Evolutionary conservation across 1,140 invertebrate species (phyloP), one percentile per base, ranked within the genome.

Genomic region (Drosophila serrata): DNA sequence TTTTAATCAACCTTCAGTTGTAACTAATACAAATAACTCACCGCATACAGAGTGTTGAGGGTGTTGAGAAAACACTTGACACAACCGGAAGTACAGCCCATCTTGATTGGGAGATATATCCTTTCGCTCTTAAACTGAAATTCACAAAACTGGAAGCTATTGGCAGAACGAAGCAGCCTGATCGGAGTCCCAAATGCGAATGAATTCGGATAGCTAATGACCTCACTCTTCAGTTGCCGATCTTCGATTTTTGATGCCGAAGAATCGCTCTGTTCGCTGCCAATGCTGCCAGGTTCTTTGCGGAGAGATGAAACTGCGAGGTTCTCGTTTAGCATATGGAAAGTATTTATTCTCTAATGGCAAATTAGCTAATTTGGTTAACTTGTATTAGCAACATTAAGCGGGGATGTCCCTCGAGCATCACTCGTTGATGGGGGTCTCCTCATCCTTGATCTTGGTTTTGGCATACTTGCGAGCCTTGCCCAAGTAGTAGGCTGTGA

Each of bases 61-160:
- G 68, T 73, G 59, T 86, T 91, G 7, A 91, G 73, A 22, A 91
- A 72, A 57, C 84, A 91, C 78, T 91, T 91, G 17, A 86, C 70
- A 31, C 74, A 79, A 24, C 75, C 88, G 33, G 90, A 86, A 53
- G 90, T 88, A 51, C 84, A 91, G 17, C 87, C 90, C 90, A 91
- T 91, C 8, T 73, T 91, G 0, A 12, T 17, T 11, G n/a, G 13
- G 27, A 8, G 24, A 0, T 19, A 3, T 49, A 24, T 35, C 24
- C 15, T 17, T 19, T 24, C 22, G 40, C 15, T 64, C 22, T 1
- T 3, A 48, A 65, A 61, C 56, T 33, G 40, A 67, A 42, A 55
- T 24, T 15, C 15, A 1, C 15, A 33, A 48, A 56, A 69, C 56
- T 27, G 17, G 17, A 19, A 39, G 53, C 17, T 35, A 35, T 7